Evolutionary conservation across 1,140 invertebrate species (phyloP).

Genomic region (Gonioctena quinquepunctata): DNA sequence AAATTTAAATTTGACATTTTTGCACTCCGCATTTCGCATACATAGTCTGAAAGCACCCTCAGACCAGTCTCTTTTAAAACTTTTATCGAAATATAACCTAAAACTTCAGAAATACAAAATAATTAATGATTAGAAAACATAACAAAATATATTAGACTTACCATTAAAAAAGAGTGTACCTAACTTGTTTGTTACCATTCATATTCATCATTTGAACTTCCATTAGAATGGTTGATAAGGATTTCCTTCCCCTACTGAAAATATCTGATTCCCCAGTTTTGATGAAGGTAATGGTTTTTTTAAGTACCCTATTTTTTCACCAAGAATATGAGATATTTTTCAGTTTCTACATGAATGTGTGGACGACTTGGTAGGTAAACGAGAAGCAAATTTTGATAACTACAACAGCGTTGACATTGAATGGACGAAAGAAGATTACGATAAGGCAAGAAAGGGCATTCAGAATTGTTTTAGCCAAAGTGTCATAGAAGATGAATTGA

Average conservation of each 20-base stretch:
- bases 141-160: too few species aligned
- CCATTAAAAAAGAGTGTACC: too few species aligned
- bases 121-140: too few species aligned
- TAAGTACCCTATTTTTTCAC: too few species aligned
- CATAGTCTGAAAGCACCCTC: too few species aligned
- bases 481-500: constrained; percentile 31
- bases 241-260: neutral
- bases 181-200: too few species aligned
- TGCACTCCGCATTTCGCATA: too few species aligned
- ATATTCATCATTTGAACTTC: too few species aligned
- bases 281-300: neutral
- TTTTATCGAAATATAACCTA: neutral
- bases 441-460: constrained; percentile 31
- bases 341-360: constrained; percentile 50
- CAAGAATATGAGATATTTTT: constrained; percentile 31
- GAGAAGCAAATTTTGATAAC: constrained; percentile 28
- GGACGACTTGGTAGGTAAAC: constrained; percentile 39
- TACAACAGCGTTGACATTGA: constrained; percentile 40
- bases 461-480: constrained; percentile 42
- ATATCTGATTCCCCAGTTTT: neutral
- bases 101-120: too few species aligned
- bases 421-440: constrained; percentile 43
- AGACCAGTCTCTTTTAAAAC: too few species aligned
- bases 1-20: too few species aligned
- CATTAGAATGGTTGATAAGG: too few species aligned